Conservation (phyloP, 2,797 vertebrate genomes). For the Hafferia zeledoni region DNA sequence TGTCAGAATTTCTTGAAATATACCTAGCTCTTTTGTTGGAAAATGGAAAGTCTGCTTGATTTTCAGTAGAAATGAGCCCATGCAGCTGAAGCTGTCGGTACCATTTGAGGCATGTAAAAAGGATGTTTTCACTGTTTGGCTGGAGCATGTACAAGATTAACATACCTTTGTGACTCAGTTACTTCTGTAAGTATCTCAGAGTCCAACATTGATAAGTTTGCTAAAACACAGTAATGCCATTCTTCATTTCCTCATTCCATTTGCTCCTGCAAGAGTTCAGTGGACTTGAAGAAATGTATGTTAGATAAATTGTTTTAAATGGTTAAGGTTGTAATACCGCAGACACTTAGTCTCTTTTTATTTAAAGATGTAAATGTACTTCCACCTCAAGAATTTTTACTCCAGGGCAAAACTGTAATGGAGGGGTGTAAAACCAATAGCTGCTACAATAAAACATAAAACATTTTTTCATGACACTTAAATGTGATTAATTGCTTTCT, state of each 20-base stretch:
- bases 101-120: background rate
- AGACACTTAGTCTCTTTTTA: background rate
- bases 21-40: background rate
- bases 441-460: constrained; percentile 53
- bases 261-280: background rate
- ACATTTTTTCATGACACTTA: constrained; percentile 64
- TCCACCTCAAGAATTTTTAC: constrained; percentile 58
- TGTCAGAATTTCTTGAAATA: background rate
- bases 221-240: background rate
- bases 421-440: constrained; percentile 44
- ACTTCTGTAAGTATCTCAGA: background rate
- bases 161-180: background rate
- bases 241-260: background rate
- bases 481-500: constrained; percentile 63
- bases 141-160: background rate
- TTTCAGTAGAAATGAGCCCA: background rate
- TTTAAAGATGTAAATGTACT: constrained; percentile 34
- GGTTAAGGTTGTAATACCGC: background rate
- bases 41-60: background rate
- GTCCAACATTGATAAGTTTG: background rate
- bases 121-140: background rate
- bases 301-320: background rate
- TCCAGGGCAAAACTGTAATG: constrained; percentile 46
- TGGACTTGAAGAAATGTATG: background rate
- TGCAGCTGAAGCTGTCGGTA: background rate